Conservation (phyloP, 2,113 vertebrate genomes). For the Dipodomys merriami region DNA sequence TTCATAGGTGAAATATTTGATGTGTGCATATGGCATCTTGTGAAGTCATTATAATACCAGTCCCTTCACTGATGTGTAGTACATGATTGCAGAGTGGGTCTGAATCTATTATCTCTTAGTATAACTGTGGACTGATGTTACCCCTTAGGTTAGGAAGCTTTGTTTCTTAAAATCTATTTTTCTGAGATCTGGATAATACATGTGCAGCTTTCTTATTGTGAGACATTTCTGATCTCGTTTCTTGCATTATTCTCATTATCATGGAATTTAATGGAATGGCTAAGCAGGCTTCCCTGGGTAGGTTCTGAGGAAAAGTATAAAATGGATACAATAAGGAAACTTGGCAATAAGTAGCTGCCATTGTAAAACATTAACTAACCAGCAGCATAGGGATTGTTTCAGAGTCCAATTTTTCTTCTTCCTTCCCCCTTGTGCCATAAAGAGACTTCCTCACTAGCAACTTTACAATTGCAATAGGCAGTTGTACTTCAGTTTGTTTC, state of each 20-base stretch:
- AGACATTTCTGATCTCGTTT: not conserved
- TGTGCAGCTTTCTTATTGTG: not conserved
- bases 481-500: not conserved
- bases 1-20: not conserved
- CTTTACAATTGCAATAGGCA: not conserved
- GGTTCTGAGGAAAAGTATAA: not conserved
- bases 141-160: not conserved
- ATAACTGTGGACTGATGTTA: not conserved
- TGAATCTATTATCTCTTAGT: not conserved
- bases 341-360: not conserved
- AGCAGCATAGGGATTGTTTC: not conserved
- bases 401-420: conserved; percentile 6
- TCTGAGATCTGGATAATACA: not conserved
- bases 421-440: not conserved
- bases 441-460: conserved; percentile 14
- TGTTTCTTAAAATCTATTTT: not conserved
- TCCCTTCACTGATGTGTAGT: not conserved
- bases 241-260: conserved; percentile 9
- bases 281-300: not conserved
- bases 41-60: not conserved
- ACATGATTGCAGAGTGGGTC: not conserved
- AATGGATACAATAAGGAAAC: conserved; percentile 8
- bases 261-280: not conserved
- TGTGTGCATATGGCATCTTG: not conserved
- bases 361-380: conserved; percentile 76